Evolutionary conservation across 2,888 invertebrate genomes (phyloP), one percentile per base, ranked within the genome.

Genomic region (Chaetoderma sp.): DNA sequence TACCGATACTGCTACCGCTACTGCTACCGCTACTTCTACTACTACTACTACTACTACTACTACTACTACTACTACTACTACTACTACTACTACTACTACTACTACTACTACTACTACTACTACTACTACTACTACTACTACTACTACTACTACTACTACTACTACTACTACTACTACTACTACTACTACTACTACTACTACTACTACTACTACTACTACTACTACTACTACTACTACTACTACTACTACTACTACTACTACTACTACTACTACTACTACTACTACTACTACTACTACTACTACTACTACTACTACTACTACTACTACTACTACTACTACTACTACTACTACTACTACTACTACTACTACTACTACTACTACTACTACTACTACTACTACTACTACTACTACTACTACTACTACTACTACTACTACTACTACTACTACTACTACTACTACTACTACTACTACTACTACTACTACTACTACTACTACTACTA

Each of bases 261-360:
- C 54, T 54, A n/a, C 54, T 54, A n/a, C 54, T 54, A n/a, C 54
- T 54, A n/a, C 54, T 54, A n/a, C 54, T 54, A n/a, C 54, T 54
- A 30, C 54, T 54, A n/a, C 54, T 54, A n/a, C 54, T 54, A n/a
- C 30, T 54, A n/a, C 54, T 13, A n/a, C 54, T 54, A n/a, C 54
- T 54, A n/a, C 54, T 54, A n/a, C 54, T 54, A n/a, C 54, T 54
- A 30, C 54, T 54, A n/a, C 30, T 54, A n/a, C 54, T 54, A n/a
- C 54, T 54, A n/a, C 54, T 54, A 30, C 54, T 54, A n/a, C 54
- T 54, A n/a, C 54, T 54, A n/a, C 54, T 54, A 28, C 54, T n/a
- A 30, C 54, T 54, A n/a, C 54, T 54, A 30, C 54, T 54, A 30
- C 54, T 54, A 30, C 54, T 54, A n/a, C 54, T 54, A 30, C 21